Evolutionary conservation across 2,113 vertebrate species (phyloP), one percentile per base, ranked within the genome.

Genomic region (Cynocephalus volans): DNA sequence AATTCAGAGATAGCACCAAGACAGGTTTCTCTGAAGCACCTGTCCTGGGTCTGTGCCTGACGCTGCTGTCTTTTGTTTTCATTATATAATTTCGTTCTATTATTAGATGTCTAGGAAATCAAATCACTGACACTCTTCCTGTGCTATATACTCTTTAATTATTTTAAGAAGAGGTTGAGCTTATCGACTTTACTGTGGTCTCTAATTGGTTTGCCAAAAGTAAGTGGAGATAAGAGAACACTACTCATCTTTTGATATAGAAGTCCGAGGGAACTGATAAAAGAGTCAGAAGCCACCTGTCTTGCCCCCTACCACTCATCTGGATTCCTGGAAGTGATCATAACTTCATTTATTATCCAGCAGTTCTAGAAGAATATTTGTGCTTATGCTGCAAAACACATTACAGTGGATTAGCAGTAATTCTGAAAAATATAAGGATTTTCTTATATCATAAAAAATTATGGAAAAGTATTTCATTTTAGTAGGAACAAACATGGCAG

Each of bases 161-260:
- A 79, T 97, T 97, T 97, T 84, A 84, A 72, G 48, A 87, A 80
- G 33, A 96, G n/a, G 9, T 65, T 91, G 54, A 96, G 14, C 33
- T 95, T 95, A 58, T 75, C 21, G 96, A 81, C 91, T 26, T 41
- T 45, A 33, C 41, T 41, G 41, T 86, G 41, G 2, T 83, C 9
- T 77, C 3, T 84, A n/a, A 65, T 13, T 92, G 69, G 41, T 76
- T 79, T 96, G 54, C 50, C 45, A 88, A 48, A 90, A 95, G 21
- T 88, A 89, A 82, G n/a, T 48, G 26, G 76, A 85, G 52, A 48
- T 81, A 67, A 77, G 64, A 75, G 14, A 92, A 23, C 18, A 26
- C 12, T 65, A 7, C 31, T 80, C 26, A 48, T 60, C 12, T 90
- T 0, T 36, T 88, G 54, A 41, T 17, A 17, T 17, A 54, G 70